These are phyloP conservation scores for Petrocephalus zakoni DNA, from an alignment of 2,113 vertebrate genomes.

Conservation along the genomic window DNA sequence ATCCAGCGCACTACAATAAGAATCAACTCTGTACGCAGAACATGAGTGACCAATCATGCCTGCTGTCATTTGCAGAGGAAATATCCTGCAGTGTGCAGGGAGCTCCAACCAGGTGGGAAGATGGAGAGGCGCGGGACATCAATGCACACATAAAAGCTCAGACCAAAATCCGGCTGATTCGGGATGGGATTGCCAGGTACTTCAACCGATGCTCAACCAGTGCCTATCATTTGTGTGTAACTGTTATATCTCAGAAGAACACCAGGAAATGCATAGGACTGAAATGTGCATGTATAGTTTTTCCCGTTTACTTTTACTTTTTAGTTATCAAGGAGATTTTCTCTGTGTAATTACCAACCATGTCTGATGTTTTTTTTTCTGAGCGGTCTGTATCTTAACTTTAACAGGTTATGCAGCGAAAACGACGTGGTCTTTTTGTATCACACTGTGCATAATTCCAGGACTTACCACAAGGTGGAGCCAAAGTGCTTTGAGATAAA, in stretches of 20 bases:
- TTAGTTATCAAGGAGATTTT: not conserved
- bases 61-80: slow-evolving; percentile 63
- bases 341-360: not conserved
- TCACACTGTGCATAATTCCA: slow-evolving; percentile 83
- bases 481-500: slow-evolving; percentile 80
- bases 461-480: slow-evolving; percentile 89
- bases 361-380: not conserved
- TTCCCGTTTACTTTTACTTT: not conserved
- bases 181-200: slow-evolving; percentile 69
- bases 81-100: slow-evolving; percentile 69
- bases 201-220: slow-evolving; percentile 2
- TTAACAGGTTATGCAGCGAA: slow-evolving; percentile 73
- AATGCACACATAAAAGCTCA: slow-evolving; percentile 61
- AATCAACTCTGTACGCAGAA: no score
- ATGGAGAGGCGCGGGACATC: slow-evolving; percentile 55
- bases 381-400: not conserved
- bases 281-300: not conserved
- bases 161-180: slow-evolving; percentile 74
- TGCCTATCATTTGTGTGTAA: not conserved
- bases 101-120: slow-evolving; percentile 69
- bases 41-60: not conserved
- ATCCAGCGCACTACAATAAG: not conserved
- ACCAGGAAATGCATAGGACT: not conserved
- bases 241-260: not conserved
- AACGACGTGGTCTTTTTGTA: slow-evolving; percentile 72